Evolutionary conservation across 2,113 vertebrate genomes (phyloP).

Genomic region (Lophura nycthemera): DNA sequence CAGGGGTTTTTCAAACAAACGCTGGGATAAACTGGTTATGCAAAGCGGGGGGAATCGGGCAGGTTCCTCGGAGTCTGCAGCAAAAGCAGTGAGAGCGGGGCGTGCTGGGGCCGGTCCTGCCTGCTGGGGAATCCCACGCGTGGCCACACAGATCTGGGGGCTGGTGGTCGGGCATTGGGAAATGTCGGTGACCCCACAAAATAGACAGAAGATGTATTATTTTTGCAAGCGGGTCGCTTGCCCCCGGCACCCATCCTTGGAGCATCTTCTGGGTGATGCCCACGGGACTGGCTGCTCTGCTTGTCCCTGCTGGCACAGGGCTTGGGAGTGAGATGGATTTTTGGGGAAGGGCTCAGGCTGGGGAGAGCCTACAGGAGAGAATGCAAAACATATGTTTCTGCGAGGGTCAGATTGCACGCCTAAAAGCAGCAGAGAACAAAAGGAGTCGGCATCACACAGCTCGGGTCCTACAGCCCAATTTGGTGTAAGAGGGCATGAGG

Average conservation of each 20-base stretch:
- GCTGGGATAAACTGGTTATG: conserved; percentile 69
- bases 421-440: neutral
- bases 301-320: neutral
- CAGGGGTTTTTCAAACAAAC: conserved; percentile 43
- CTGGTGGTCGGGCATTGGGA: neutral
- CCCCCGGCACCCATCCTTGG: neutral
- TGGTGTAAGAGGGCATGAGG: neutral
- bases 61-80: conserved; percentile 62
- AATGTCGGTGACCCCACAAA: neutral
- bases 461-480: neutral
- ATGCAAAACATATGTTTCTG: conserved; percentile 48
- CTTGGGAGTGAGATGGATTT: accelerated
- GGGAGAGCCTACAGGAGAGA: neutral
- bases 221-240: neutral
- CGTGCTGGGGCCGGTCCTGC: conserved; percentile 27
- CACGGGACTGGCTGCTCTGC: neutral
- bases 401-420: conserved; percentile 20
- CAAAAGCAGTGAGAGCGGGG: conserved; percentile 12
- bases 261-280: neutral
- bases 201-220: neutral
- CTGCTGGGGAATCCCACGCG: conserved; percentile 10
- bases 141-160: accelerated
- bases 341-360: neutral
- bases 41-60: conserved; percentile 52
- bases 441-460: neutral